Conservation (phyloP, 2,888 invertebrate species). For the Hartigia nigra region DNA sequence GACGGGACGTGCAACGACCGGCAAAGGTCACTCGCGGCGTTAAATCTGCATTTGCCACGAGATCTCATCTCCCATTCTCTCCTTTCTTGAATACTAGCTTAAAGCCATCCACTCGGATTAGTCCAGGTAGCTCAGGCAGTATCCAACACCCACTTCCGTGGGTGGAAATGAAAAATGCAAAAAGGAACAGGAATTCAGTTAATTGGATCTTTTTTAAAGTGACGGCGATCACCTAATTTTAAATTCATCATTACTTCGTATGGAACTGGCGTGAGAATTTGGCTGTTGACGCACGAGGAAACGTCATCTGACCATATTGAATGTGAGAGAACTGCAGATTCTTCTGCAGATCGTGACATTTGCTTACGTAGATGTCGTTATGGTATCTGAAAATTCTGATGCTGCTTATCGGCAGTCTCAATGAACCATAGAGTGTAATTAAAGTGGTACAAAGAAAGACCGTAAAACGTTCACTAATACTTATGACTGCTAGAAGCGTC, state of each 20-base stretch:
- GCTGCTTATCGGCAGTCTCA: neutral
- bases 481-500: neutral
- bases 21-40: conserved; percentile 56
- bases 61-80: conserved; percentile 11
- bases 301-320: neutral
- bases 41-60: conserved; percentile 48
- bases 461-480: neutral
- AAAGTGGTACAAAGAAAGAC: neutral
- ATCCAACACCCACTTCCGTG: neutral
- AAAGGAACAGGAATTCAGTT: neutral
- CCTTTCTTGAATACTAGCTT: conserved; percentile 17
- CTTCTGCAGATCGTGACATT: neutral
- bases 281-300: neutral
- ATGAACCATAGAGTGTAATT: neutral
- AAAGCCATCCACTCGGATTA: neutral
- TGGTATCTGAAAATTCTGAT: neutral
- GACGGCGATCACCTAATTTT: neutral
- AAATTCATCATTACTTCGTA: neutral
- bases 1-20: conserved; percentile 57
- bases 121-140: neutral
- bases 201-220: neutral
- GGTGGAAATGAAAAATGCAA: conserved; percentile 5
- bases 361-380: neutral
- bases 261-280: neutral
- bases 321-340: neutral